Conservation (phyloP, 1,140 invertebrate genomes). For the Limonius californicus region DNA sequence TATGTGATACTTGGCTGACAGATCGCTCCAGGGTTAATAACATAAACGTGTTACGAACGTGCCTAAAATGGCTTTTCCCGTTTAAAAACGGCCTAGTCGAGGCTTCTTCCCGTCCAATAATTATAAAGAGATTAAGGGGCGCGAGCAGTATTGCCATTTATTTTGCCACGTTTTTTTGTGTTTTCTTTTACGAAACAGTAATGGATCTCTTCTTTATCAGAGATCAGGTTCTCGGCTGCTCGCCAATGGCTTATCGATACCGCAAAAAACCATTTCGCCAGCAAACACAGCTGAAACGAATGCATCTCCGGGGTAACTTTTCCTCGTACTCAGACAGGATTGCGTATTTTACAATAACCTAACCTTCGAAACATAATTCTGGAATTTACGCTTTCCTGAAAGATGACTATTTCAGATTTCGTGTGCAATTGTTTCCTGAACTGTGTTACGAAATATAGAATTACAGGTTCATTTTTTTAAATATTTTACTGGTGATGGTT, state of each 20-base stretch:
- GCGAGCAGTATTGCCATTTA: background rate
- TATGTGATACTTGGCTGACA: conserved; percentile 16
- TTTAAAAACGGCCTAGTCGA: background rate
- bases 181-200: conserved; percentile 7
- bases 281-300: conserved; percentile 1
- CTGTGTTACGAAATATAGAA: too few species aligned
- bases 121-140: conserved; percentile 2
- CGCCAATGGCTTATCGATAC: conserved; percentile 4
- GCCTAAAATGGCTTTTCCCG: background rate
- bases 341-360: too few species aligned
- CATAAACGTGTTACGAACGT: background rate
- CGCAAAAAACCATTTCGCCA: background rate
- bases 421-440: too few species aligned
- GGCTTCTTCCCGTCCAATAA: background rate
- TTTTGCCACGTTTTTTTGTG: background rate
- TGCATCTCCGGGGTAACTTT: conserved; percentile 1
- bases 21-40: conserved; percentile 17
- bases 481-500: too few species aligned
- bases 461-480: too few species aligned
- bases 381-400: too few species aligned
- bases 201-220: conserved; percentile 11
- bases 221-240: background rate
- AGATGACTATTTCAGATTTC: too few species aligned
- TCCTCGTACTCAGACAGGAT: background rate
- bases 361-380: too few species aligned